These are phyloP conservation scores for Calephelis nemesis DNA, from an alignment of 1,140 invertebrate species.

Conservation along the genomic window DNA sequence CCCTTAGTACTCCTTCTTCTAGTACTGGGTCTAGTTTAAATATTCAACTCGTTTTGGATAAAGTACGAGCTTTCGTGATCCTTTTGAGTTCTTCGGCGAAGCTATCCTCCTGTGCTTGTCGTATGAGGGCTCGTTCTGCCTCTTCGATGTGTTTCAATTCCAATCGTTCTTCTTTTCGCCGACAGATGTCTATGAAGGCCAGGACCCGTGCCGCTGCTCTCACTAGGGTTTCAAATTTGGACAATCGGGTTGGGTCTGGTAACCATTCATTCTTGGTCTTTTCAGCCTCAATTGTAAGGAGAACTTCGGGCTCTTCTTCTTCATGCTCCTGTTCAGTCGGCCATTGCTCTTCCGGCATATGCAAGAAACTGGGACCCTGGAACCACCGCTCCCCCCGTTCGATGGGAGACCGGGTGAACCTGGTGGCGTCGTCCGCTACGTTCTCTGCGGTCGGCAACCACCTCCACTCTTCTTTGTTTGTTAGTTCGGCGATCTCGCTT, in stretches of 20 bases:
- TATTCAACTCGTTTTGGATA: constrained; percentile 8
- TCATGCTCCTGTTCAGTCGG: background rate
- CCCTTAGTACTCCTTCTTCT: constrained; percentile 20
- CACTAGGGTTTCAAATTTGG: constrained; percentile 20
- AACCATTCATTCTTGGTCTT: constrained; percentile 6
- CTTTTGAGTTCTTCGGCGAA: constrained; percentile 16
- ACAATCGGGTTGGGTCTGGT: constrained; percentile 21
- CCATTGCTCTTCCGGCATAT: background rate
- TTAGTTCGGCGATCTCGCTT: constrained; percentile 27
- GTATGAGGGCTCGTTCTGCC: constrained; percentile 18
- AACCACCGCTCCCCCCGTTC: constrained; percentile 19
- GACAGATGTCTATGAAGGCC: constrained; percentile 17
- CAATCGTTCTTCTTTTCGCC: constrained; percentile 2
- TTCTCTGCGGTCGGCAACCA: constrained; percentile 45
- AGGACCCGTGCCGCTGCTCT: constrained; percentile 16
- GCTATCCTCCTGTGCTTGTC: constrained; percentile 18
- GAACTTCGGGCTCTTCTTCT: background rate
- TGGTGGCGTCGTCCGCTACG: constrained; percentile 46
- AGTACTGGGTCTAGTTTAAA: constrained; percentile 21
- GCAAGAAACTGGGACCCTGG: constrained; percentile 15
- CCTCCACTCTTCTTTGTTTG: constrained; percentile 35
- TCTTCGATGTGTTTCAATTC: constrained; percentile 19
- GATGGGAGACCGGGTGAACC: background rate
- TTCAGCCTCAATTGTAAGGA: background rate
- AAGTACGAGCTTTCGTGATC: background rate